Evolutionary conservation across 1,140 invertebrate genomes (phyloP).

Genomic region (Papilio glaucus): DNA sequence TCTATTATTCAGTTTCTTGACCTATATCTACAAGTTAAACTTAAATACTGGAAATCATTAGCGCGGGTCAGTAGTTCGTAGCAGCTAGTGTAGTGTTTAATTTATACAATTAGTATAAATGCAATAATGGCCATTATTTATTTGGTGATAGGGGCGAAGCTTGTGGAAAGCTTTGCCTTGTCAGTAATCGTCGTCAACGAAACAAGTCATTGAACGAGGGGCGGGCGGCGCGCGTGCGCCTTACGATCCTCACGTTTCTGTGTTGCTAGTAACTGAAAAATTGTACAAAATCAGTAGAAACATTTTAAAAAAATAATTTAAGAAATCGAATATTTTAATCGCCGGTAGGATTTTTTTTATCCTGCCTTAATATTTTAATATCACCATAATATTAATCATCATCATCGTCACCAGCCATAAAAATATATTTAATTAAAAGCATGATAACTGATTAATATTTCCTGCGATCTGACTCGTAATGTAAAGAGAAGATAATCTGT

Average conservation of each 20-base stretch:
- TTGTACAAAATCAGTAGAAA: constrained; percentile 24
- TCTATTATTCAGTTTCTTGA: not conserved
- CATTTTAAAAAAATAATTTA: too few relatives aligned
- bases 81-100: constrained; percentile 7
- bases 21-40: constrained; percentile 8
- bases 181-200: constrained; percentile 46
- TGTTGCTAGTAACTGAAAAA: constrained; percentile 57
- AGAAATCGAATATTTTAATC: not conserved
- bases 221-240: constrained; percentile 69
- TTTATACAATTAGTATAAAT: constrained; percentile 1
- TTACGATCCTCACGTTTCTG: constrained; percentile 39
- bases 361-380: too few relatives aligned
- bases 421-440: too few relatives aligned
- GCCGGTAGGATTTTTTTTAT: too few relatives aligned
- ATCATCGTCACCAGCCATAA: too few relatives aligned
- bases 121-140: constrained; percentile 31
- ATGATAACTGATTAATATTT: too few relatives aligned
- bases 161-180: constrained; percentile 33
- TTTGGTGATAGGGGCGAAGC: constrained; percentile 28
- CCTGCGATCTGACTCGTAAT: too few relatives aligned
- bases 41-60: constrained; percentile 25
- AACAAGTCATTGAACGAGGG: constrained; percentile 71
- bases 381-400: too few relatives aligned
- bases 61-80: constrained; percentile 12
- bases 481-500: too few relatives aligned